Percentiles rank a stretch among this genome's conserved stretches.
Evolutionary conservation across 1,140 invertebrate genomes (phyloP).

Genomic region (Diabrotica undecimpunctata): DNA sequence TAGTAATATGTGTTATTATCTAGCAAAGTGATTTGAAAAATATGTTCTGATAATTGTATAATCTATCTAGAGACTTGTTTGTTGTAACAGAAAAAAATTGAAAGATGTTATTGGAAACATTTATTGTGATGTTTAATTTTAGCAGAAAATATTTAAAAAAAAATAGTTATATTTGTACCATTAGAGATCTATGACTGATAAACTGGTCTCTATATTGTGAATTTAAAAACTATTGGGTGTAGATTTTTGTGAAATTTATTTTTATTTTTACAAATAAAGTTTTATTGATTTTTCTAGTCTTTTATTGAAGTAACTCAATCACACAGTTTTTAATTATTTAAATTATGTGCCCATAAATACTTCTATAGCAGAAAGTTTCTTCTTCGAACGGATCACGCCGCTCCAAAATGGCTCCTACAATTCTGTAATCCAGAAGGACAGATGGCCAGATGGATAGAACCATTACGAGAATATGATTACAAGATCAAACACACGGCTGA

Average conservation of each 20-base stretch:
- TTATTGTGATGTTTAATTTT: background rate
- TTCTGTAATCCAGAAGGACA: too few relatives aligned
- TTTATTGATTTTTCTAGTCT: background rate
- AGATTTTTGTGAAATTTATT: slow-evolving; percentile 1
- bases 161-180: slow-evolving; percentile 3
- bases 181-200: background rate
- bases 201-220: background rate
- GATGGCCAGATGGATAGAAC: too few relatives aligned
- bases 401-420: too few relatives aligned
- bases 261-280: slow-evolving; percentile 3
- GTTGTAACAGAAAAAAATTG: background rate
- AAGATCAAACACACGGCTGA: too few relatives aligned
- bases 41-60: background rate
- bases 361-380: too few relatives aligned
- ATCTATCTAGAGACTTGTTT: background rate
- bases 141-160: background rate
- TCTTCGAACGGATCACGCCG: too few relatives aligned
- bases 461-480: too few relatives aligned
- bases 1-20: too few relatives aligned
- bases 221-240: background rate
- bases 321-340: too few relatives aligned
- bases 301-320: too few relatives aligned
- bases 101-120: background rate
- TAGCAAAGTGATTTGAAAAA: background rate
- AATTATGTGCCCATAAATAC: too few relatives aligned